phyloP scores from a whole-genome alignment of 2,113 vertebrate species.

The Orycteropus afer region DNA sequence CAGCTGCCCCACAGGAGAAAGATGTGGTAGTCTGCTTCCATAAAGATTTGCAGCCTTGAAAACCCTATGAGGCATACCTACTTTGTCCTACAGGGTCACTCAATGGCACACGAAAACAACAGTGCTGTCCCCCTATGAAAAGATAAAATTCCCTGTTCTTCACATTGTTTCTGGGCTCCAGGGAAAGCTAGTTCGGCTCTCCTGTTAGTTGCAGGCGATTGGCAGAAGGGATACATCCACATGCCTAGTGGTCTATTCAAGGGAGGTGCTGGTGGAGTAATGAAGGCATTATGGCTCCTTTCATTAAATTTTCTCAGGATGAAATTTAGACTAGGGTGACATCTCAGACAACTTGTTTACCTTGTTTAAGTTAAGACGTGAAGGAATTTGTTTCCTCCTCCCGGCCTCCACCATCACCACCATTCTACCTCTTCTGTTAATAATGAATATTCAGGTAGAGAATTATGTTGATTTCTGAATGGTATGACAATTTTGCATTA shows the following conservation, averaged over 20 bases:
- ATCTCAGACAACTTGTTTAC: background rate
- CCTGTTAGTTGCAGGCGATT: background rate
- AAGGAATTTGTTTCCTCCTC: background rate
- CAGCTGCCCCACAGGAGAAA: no score
- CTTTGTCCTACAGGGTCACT: no score
- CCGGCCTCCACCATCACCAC: no score
- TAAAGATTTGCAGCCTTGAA: no score
- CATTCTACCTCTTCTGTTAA: background rate
- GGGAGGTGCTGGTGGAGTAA: background rate
- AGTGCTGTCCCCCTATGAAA: background rate
- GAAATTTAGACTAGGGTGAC: background rate
- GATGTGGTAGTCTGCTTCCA: no score
- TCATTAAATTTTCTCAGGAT: background rate
- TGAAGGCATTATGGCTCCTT: background rate
- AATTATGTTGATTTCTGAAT: constrained; percentile 9
- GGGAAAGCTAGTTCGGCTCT: background rate
- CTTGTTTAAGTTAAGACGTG: background rate
- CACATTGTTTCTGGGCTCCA: background rate
- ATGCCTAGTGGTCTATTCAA: background rate
- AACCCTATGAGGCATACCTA: no score
- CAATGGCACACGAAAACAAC: no score
- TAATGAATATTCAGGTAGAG: background rate
- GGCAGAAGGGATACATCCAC: background rate
- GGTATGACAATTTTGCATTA: background rate
- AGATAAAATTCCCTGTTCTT: background rate